phyloP scores from a whole-genome alignment of 2,888 invertebrate species.

The Drosophila diplacantha region DNA sequence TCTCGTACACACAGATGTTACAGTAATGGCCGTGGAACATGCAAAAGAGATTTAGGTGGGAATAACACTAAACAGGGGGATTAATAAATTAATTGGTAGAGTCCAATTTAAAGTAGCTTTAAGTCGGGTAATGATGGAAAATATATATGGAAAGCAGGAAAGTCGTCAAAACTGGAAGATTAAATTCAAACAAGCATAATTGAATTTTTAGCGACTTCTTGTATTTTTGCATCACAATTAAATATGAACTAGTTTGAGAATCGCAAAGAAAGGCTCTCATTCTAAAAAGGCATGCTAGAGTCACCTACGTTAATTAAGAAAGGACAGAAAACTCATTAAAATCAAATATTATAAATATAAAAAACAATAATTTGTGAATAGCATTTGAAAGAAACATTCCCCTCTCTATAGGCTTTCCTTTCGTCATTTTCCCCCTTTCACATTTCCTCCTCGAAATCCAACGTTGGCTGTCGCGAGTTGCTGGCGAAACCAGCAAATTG shows the following conservation, averaged over 20 bases:
- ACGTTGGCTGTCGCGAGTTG: slow-evolving; percentile 13
- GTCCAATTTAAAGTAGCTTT: neutral
- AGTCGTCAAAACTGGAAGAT: neutral
- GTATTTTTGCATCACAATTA: neutral
- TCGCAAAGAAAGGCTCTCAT: neutral
- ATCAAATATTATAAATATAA: neutral
- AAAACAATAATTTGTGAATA: neutral
- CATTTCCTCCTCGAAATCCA: neutral
- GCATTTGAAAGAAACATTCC: neutral
- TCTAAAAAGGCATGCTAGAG: neutral
- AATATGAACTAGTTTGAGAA: neutral
- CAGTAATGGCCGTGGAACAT: slow-evolving; percentile 20
- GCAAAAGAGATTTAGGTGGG: slow-evolving; percentile 23
- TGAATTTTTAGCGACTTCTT: neutral
- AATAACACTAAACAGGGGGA: slow-evolving; percentile 9
- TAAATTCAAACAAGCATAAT: neutral
- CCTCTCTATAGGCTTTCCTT: neutral
- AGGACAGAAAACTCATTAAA: neutral
- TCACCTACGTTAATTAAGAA: too few species aligned
- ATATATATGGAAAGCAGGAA: neutral
- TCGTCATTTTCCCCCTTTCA: neutral
- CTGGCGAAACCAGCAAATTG: slow-evolving; percentile 54
- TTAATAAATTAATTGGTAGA: neutral
- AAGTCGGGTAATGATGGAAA: neutral
- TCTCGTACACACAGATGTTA: slow-evolving; percentile 16